These are phyloP conservation scores for Ceratoteleas bidentatus DNA, from an alignment of 1,140 invertebrate genomes.

Conservation along the genomic window DNA sequence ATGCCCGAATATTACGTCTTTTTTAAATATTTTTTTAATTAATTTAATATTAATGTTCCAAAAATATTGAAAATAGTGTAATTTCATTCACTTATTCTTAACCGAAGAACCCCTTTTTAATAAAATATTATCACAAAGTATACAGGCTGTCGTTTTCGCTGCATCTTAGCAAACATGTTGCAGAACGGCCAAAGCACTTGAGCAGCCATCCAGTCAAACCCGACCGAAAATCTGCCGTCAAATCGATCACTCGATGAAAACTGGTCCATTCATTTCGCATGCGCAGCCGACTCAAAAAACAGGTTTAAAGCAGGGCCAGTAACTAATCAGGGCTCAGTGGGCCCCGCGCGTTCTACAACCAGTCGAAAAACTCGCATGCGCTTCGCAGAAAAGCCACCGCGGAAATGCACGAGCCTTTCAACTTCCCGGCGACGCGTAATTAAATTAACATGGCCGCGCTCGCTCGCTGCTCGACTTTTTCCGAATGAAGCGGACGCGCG, in stretches of 20 bases:
- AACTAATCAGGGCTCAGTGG: slow-evolving; percentile 35
- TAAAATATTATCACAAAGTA: no score
- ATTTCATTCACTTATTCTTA: no score
- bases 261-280: slow-evolving; percentile 23
- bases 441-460: slow-evolving; percentile 32
- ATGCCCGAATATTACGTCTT: no score
- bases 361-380: no score
- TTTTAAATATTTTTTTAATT: no score
- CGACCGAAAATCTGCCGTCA: slow-evolving; percentile 1
- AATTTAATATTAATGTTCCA: no score
- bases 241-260: slow-evolving; percentile 14
- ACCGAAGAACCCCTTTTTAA: no score
- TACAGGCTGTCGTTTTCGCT: no score
- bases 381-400: slow-evolving; percentile 35
- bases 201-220: no score
- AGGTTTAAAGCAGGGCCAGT: slow-evolving; percentile 23
- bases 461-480: slow-evolving; percentile 19
- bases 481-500: slow-evolving; percentile 19
- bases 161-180: no score
- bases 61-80: no score
- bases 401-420: slow-evolving; percentile 37
- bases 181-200: no score
- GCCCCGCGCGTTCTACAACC: slow-evolving; percentile 12
- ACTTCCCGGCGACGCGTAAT: slow-evolving; percentile 30
- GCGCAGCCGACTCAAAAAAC: slow-evolving; percentile 9